A percentile compares a stretch with the other conserved stretches of the same genome.
These are phyloP conservation scores for Trachelus stipa DNA, from an alignment of 2,888 invertebrate genomes.

Conservation along the genomic window DNA sequence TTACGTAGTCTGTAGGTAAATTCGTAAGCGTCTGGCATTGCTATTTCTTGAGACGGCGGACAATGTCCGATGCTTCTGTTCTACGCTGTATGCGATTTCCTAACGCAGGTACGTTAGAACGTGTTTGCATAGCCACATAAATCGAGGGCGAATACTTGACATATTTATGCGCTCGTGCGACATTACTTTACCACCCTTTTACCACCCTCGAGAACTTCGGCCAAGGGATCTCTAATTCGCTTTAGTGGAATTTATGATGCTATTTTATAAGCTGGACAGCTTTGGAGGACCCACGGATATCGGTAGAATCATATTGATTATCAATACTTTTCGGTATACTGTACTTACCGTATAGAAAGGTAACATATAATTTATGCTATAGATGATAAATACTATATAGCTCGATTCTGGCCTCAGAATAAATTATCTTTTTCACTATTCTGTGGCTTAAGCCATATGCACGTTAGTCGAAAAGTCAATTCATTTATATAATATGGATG, in stretches of 20 bases:
- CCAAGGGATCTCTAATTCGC: conserved; percentile 30
- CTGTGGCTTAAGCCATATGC: neutral
- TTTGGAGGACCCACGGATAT: neutral
- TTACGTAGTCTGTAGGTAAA: neutral
- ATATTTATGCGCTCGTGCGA: conserved; percentile 41
- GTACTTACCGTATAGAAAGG: neutral
- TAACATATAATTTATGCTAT: neutral
- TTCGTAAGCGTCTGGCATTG: neutral
- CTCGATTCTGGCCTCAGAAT: too few species aligned
- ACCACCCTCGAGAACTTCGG: conserved; percentile 20
- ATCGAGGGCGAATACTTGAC: conserved; percentile 39
- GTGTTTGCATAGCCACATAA: conserved; percentile 42
- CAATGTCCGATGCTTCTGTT: neutral
- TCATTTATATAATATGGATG: neutral
- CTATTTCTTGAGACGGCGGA: conserved; percentile 2
- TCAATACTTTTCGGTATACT: neutral
- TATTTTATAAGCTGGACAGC: neutral
- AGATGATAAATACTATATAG: neutral
- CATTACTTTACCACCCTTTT: conserved; percentile 33
- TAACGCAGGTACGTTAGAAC: conserved; percentile 15
- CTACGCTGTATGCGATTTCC: conserved; percentile 3
- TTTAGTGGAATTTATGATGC: conserved; percentile 23
- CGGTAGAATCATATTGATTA: neutral
- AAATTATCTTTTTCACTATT: neutral
- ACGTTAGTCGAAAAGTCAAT: neutral